phyloP scores from a whole-genome alignment of 2,797 vertebrate genomes.

The Melanotaenia pygmaea region DNA sequence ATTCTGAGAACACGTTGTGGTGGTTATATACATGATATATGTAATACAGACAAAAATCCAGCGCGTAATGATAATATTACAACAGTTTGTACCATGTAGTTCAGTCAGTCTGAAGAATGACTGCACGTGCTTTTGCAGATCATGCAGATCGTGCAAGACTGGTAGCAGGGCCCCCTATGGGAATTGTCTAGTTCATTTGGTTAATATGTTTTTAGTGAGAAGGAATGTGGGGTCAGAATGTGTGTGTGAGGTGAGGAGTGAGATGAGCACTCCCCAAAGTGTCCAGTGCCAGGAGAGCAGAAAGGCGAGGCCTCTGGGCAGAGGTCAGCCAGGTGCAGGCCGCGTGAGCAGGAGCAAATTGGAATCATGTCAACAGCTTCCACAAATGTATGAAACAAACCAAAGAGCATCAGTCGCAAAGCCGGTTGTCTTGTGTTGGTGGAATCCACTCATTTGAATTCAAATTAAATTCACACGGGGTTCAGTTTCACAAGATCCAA shows the following conservation, averaged over 20 bases:
- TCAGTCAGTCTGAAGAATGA: slow-evolving; percentile 11
- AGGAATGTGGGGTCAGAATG: slow-evolving; percentile 73
- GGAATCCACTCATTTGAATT: slow-evolving; percentile 17
- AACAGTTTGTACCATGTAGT: not conserved
- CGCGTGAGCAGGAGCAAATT: slow-evolving; percentile 34
- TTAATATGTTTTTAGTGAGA: slow-evolving; percentile 38
- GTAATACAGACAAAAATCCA: slow-evolving; percentile 9
- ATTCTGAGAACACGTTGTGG: slow-evolving; percentile 28
- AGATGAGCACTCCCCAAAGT: slow-evolving; percentile 53
- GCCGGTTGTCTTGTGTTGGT: slow-evolving; percentile 28
- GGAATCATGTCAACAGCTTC: slow-evolving; percentile 33
- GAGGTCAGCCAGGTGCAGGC: slow-evolving; percentile 66
- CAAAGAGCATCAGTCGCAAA: slow-evolving; percentile 26
- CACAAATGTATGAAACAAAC: slow-evolving; percentile 46
- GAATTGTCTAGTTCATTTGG: slow-evolving; percentile 62
- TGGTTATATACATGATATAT: slow-evolving; percentile 16
- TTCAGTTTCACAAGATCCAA: slow-evolving; percentile 39
- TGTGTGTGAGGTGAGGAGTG: slow-evolving; percentile 48
- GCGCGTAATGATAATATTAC: slow-evolving; percentile 1
- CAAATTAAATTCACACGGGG: slow-evolving; percentile 33
- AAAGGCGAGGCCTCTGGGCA: slow-evolving; percentile 41
- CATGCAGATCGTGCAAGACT: slow-evolving; percentile 17
- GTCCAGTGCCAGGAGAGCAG: slow-evolving; percentile 36
- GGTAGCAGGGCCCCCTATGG: slow-evolving; percentile 17
- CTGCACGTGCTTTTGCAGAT: slow-evolving; percentile 2